Percentiles rank a stretch among this genome's conserved stretches.
These are phyloP conservation scores for rabbit (Oryctolagus cuniculus) DNA, from an alignment of 2,113 vertebrate species.

Conservation along the genomic window DNA sequence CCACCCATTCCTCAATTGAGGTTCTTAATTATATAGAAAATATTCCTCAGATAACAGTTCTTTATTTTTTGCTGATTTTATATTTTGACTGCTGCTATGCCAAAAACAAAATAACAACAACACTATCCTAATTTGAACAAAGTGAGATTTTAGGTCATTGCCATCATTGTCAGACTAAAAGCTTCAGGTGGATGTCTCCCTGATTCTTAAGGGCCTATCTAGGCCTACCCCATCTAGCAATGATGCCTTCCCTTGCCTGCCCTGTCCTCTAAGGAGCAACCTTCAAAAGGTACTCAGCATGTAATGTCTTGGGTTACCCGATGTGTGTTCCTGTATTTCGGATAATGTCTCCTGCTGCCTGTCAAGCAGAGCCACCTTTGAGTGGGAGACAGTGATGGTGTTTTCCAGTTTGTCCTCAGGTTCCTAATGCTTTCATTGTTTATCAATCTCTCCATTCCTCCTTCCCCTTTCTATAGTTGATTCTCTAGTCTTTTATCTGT, in stretches of 20 bases:
- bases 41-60: constrained; percentile 15
- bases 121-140: background rate
- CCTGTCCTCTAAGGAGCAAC: background rate
- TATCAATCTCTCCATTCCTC: background rate
- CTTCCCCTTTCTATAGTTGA: background rate
- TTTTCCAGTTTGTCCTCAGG: background rate
- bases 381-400: background rate
- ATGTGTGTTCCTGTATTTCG: background rate
- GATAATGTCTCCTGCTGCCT: background rate
- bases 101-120: background rate
- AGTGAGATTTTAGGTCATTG: background rate
- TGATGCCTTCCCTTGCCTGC: background rate
- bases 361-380: background rate
- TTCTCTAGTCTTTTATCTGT: background rate
- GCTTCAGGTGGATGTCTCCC: background rate
- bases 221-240: background rate
- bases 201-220: background rate
- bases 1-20: background rate
- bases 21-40: constrained; percentile 61
- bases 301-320: background rate
- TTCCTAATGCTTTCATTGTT: background rate
- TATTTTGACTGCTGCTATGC: background rate
- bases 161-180: background rate
- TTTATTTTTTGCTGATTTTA: constrained; percentile 55
- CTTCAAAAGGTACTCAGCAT: constrained; percentile 20